Base-by-base conservation (phyloP, 1,140 invertebrate genomes). In the Heliothis virescens region DNA sequence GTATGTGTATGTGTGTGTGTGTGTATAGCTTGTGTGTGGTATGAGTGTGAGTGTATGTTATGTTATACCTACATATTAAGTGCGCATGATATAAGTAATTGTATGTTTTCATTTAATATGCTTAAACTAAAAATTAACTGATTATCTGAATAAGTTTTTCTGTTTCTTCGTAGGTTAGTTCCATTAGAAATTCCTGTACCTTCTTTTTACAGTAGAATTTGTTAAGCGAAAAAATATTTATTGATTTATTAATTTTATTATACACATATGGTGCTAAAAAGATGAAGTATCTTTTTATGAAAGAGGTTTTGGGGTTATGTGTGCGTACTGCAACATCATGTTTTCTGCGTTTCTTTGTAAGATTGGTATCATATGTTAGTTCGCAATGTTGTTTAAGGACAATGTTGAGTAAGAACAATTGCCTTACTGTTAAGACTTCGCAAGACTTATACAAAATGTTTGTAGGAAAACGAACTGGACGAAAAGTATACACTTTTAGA, bases 231-330 rank as follows among this genome's bases (percentile, higher is more conserved):
- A 53, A 53, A 53, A 53, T 53, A 53, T 53, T 53, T 53, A 53
- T n/a, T 53, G n/a, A 53, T 53, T 53, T 53, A 53, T 53, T 53
- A 15, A 53, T 53, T 53, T 53, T n/a, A 57, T 57, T 57, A 57
- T 18, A 57, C n/a, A 57, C 53, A 57, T 57, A 16, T 57, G 53
- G 53, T 57, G 53, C 16, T 57, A 18, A 9, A 18, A 57, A 57
- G 53, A 57, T 16, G 53, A 57, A 57, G 53, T 16, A 57, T 57
- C 16, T 57, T 16, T 57, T 57, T 4, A 57, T 57, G 16, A 57
- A 57, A 55, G 53, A 55, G 53, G 53, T 55, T 55, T 55, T 55
- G 7, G 53, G 53, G 13, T 55, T 16, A 5, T 18, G 53, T 55
- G n/a, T 55, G 53, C 53, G 53, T 15, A 55, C 53, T n/a, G 7